Percentiles rank a stretch among this genome's conserved stretches.
phyloP scores from a whole-genome alignment of 2,797 vertebrate species.

The Malacoctenus gilli region DNA sequence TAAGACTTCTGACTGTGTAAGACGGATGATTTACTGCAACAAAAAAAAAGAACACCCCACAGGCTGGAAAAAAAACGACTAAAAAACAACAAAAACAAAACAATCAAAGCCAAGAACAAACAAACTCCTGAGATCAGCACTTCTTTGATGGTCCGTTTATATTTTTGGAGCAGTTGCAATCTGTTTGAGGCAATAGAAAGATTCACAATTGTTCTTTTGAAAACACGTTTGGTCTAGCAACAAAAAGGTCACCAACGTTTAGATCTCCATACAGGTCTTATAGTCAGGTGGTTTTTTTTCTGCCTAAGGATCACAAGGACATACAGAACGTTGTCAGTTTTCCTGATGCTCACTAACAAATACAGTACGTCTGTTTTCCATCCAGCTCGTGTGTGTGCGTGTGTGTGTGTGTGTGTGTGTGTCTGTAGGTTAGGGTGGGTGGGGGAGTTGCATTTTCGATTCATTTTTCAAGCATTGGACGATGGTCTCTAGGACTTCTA shows the following conservation, averaged over 20 bases:
- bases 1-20: too few relatives aligned
- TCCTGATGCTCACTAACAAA: constrained; percentile 74
- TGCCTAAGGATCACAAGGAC: constrained; percentile 81
- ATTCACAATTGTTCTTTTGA: constrained; percentile 82
- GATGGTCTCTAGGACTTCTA: constrained; percentile 75
- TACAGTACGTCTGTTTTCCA: constrained; percentile 67
- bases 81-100: not conserved
- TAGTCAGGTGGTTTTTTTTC: constrained; percentile 73
- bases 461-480: constrained; percentile 71
- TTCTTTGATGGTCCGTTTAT: constrained; percentile 82
- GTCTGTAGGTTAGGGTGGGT: not conserved
- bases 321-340: constrained; percentile 71
- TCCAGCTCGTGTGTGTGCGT: constrained; percentile 62
- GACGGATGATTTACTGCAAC: too few relatives aligned
- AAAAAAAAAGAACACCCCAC: too few relatives aligned
- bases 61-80: too few relatives aligned
- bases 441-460: constrained; percentile 60
- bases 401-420: constrained; percentile 39
- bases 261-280: constrained; percentile 77
- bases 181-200: constrained; percentile 85
- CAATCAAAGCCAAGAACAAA: constrained; percentile 50
- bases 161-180: constrained; percentile 86
- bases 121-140: constrained; percentile 55
- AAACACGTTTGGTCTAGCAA: constrained; percentile 85
- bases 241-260: constrained; percentile 79